Evolutionary conservation across 2,888 invertebrate species (phyloP), one percentile per base, ranked within the genome.

Genomic region (Ypsolopha sequella): DNA sequence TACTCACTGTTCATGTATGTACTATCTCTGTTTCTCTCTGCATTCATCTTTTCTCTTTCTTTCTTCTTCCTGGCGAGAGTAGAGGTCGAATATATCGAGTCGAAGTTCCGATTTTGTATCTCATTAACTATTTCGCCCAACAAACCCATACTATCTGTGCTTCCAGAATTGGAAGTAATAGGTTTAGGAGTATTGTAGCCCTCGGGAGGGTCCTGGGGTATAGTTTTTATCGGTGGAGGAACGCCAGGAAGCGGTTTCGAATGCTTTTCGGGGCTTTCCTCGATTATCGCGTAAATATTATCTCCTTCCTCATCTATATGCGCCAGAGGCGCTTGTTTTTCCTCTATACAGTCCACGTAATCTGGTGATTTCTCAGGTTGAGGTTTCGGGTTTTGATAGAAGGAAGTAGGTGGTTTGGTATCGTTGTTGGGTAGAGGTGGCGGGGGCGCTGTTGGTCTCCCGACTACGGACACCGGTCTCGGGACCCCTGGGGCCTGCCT

Each of bases 221-320:
- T 60, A 0, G 75, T 74, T 61, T 74, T 72, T 35, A 65, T 59
- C 0, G 70, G 73, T 2, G 69, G 64, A 2, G 88, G 79, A 0
- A 82, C 79, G 1, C 68, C 69, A 0, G 80, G 84, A 13, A 80
- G 64, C 0, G 78, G 77, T 56, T 81, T 81, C 0, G 76, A 76
- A 46, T 68, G 66, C 50, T 73, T 86, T 1, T 89, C 85, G 0
- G 93, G 91, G 38, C 90, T 89, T 68, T 95, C 95, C 65, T 95
- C 95, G 49, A 95, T 95, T 0, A 95, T 93, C 0, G 95, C 94
- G 68, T 95, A 95, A 56, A 95, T 95, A 64, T 95, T 95, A 64
- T 95, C 95, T 10, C 86, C 73, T 61, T 88, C 89, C 61, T 91
- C 91, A 54, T 89, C 88, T 48, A 92, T 91, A 58, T 91, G 89